Percentiles rank a stretch among this genome's conserved stretches.
These are phyloP conservation scores for Pachliopta kotzebuea DNA, from an alignment of 2,888 invertebrate species.

Conservation along the genomic window DNA sequence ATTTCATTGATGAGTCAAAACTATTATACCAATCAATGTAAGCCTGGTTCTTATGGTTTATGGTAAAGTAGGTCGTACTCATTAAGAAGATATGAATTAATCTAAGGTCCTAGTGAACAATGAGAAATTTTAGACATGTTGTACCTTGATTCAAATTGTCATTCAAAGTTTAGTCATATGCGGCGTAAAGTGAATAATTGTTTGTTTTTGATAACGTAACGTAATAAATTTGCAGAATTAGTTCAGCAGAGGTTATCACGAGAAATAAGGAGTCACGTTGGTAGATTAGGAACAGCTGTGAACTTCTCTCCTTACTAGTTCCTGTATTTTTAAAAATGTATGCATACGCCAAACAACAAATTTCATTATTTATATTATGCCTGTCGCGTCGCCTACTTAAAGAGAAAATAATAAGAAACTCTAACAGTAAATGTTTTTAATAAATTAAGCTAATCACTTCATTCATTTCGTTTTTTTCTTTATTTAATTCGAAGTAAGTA, in stretches of 20 bases:
- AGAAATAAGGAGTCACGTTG: slow-evolving; percentile 19
- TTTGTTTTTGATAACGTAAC: slow-evolving; percentile 23
- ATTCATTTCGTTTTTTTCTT: not conserved
- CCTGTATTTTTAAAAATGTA: not conserved
- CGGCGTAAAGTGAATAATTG: not conserved
- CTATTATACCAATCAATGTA: not conserved
- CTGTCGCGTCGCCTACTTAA: too few species aligned
- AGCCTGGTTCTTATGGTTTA: not conserved
- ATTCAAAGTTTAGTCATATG: slow-evolving; percentile 13
- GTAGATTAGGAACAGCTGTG: slow-evolving; percentile 18
- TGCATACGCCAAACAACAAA: not conserved
- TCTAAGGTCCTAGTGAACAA: not conserved
- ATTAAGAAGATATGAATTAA: slow-evolving; percentile 12
- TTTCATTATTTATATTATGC: not conserved
- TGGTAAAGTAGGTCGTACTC: not conserved
- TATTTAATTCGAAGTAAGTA: not conserved
- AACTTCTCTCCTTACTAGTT: not conserved
- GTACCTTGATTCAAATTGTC: not conserved
- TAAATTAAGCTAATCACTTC: too few species aligned
- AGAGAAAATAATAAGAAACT: too few species aligned
- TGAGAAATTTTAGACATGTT: not conserved
- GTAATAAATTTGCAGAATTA: slow-evolving; percentile 22
- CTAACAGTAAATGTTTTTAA: too few species aligned
- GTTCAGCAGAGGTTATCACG: slow-evolving; percentile 25
- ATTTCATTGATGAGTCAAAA: not conserved